Evolutionary conservation across 2,888 invertebrate genomes (phyloP).

Genomic region (Acleris holmiana): DNA sequence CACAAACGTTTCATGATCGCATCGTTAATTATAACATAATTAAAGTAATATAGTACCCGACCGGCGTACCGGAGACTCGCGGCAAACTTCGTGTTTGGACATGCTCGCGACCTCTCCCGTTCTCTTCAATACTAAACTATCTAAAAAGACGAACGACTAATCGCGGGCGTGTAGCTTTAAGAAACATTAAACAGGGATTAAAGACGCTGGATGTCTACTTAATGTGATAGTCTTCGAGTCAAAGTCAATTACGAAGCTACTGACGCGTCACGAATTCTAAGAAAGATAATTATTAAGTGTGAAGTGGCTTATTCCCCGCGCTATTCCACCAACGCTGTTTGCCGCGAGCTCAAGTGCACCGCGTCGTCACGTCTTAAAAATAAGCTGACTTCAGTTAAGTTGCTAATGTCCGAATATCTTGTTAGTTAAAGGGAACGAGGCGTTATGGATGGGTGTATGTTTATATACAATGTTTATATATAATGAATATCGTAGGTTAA

Average conservation of each 20-base stretch:
- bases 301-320: not conserved
- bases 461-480: constrained; percentile 80
- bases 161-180: no score
- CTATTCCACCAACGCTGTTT: not conserved
- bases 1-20: constrained; percentile 70
- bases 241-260: no score
- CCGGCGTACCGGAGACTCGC: not conserved
- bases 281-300: not conserved
- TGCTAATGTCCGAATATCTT: constrained; percentile 68
- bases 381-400: constrained; percentile 74
- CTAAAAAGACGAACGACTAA: no score
- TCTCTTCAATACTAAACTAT: not conserved
- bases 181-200: no score
- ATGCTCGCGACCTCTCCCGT: not conserved
- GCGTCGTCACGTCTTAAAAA: constrained; percentile 19
- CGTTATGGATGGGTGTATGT: constrained; percentile 77
- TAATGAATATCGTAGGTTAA: constrained; percentile 82
- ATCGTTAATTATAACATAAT: constrained; percentile 59
- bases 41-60: constrained; percentile 33
- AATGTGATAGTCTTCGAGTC: no score
- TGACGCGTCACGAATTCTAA: not conserved
- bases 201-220: no score
- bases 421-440: constrained; percentile 60
- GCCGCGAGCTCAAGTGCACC: not conserved
- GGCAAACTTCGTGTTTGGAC: not conserved